phyloP scores from a whole-genome alignment of 1,140 invertebrate genomes.

The Camponotus pennsylvanicus region DNA sequence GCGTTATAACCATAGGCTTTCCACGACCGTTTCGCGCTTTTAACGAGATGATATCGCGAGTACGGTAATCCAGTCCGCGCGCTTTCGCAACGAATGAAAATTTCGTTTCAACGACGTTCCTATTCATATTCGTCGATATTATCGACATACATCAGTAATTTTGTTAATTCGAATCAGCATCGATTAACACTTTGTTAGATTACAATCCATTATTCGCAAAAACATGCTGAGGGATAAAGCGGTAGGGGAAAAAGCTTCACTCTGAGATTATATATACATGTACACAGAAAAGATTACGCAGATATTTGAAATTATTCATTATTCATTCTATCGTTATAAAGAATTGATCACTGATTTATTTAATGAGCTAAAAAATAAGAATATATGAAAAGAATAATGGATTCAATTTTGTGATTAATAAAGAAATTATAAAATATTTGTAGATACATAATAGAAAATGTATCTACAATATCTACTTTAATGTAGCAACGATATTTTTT shows the following conservation, averaged over 20 bases:
- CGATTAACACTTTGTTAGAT: conserved; percentile 50
- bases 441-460: conserved; percentile 1
- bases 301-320: not conserved
- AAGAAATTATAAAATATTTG: not conserved
- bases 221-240: not conserved
- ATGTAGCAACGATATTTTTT: conserved; percentile 38
- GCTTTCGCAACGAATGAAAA: conserved; percentile 38
- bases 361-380: not conserved
- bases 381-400: not conserved
- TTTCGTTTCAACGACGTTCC: conserved; percentile 15
- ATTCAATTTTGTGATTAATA: not conserved
- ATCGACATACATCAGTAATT: conserved; percentile 17
- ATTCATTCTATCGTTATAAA: not conserved
- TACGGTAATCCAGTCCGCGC: conserved; percentile 24
- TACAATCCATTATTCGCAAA: conserved; percentile 6
- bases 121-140: conserved; percentile 44
- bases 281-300: not conserved
- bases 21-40: conserved; percentile 41
- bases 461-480: conserved; percentile 16
- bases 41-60: conserved; percentile 37
- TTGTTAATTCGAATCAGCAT: conserved; percentile 32
- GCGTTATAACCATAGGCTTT: conserved; percentile 59
- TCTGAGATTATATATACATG: not conserved
- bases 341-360: not conserved
- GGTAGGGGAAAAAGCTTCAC: not conserved